phyloP scores from a whole-genome alignment of 2,888 invertebrate genomes.

The Phengaris alcon region DNA sequence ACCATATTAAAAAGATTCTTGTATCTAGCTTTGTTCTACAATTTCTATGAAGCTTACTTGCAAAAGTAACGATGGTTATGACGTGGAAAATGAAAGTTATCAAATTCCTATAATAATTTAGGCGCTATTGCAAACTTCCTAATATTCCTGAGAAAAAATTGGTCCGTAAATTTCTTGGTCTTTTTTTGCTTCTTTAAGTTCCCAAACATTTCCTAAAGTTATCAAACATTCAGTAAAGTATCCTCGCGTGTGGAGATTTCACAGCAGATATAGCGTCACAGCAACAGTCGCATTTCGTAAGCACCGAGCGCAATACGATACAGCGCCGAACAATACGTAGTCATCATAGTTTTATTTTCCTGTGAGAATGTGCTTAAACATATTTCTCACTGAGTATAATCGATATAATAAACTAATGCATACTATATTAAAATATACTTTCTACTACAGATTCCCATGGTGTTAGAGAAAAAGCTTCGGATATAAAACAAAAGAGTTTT shows the following conservation, averaged over 20 bases:
- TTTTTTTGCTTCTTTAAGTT: not conserved
- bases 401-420: slow-evolving; percentile 28
- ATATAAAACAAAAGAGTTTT: not conserved
- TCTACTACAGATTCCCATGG: slow-evolving; percentile 18
- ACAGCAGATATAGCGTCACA: not conserved
- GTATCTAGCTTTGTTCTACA: too few species aligned
- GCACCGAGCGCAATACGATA: slow-evolving; percentile 16
- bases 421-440: slow-evolving; percentile 26
- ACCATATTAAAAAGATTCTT: too few species aligned
- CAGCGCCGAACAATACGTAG: slow-evolving; percentile 13
- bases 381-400: slow-evolving; percentile 28
- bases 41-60: too few species aligned
- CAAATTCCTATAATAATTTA: not conserved
- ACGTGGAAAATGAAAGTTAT: not conserved
- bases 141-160: not conserved
- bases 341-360: slow-evolving; percentile 27
- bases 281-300: slow-evolving; percentile 15
- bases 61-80: too few species aligned
- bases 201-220: not conserved
- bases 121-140: not conserved
- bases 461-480: slow-evolving; percentile 1
- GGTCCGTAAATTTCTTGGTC: not conserved
- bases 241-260: not conserved
- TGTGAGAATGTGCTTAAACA: slow-evolving; percentile 26
- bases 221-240: not conserved